phyloP scores from a whole-genome alignment of 2,888 invertebrate species.

The Elegia similella region DNA sequence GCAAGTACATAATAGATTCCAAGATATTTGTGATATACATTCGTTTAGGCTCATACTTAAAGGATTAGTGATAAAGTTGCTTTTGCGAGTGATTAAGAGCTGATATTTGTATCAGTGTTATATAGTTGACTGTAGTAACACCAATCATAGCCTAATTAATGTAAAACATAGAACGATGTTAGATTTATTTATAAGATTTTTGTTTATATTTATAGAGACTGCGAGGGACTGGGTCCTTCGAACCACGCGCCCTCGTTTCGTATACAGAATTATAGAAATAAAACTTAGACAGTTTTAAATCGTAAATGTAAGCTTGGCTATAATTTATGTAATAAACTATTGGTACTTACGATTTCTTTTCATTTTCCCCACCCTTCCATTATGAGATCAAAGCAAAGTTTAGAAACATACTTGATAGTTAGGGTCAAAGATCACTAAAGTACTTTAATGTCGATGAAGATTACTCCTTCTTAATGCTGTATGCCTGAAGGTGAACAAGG shows the following conservation, averaged over 20 bases:
- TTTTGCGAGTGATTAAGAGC: constrained; percentile 51
- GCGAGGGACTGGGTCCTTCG: constrained; percentile 34
- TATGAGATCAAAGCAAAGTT: background rate
- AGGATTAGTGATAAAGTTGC: constrained; percentile 51
- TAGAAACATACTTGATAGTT: background rate
- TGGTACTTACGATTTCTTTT: constrained; percentile 62
- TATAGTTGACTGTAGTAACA: constrained; percentile 73
- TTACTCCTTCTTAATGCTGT: no score
- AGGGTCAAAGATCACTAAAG: background rate
- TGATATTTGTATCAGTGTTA: constrained; percentile 48
- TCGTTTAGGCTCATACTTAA: constrained; percentile 26
- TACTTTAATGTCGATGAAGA: no score
- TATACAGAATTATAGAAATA: constrained; percentile 55
- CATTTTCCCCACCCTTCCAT: constrained; percentile 27
- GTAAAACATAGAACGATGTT: constrained; percentile 73
- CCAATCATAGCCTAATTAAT: constrained; percentile 77
- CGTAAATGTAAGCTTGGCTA: constrained; percentile 80
- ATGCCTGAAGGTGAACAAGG: no score
- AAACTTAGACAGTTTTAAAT: constrained; percentile 70
- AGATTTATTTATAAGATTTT: constrained; percentile 74
- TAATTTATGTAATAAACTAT: constrained; percentile 81
- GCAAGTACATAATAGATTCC: constrained; percentile 16
- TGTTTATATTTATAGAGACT: constrained; percentile 55
- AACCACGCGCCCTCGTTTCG: constrained; percentile 41
- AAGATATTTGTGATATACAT: constrained; percentile 28